Evolutionary conservation across 2,113 vertebrate genomes (phyloP), one percentile per base, ranked within the genome.

Genomic region (Sphaerodactylus townsendi): DNA sequence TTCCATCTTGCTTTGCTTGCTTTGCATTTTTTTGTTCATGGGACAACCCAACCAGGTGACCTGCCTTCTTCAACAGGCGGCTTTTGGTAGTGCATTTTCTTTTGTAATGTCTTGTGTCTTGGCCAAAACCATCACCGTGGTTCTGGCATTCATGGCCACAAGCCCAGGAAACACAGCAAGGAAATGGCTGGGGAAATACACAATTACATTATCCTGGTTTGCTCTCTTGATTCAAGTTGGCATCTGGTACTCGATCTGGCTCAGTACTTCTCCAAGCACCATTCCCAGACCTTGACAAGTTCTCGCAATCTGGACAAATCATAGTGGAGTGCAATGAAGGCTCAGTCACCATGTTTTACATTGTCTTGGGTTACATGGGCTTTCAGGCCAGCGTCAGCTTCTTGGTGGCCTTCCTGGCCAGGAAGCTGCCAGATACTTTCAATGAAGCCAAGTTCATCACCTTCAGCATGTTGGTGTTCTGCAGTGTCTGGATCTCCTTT

Each of bases 121-220:
- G 48, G 62, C 82, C 64, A 83, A 83, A 83, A 83, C 82, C 4
- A 68, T 68, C 44, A 83, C 44, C n/a, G 72, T 83, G 62, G 62
- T 83, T 50, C 15, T 83, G 25, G 74, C 74, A 21, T 83, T 83
- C 15, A 41, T 53, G 44, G 64, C 73, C 23, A 76, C 72, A 39
- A 37, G 15, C 1, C 82, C 73, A n/a, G 64, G 72, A 76, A 50
- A 15, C n/a, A 83, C 37, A 25, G n/a, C 41, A 3, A 83, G 28
- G 11, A 83, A 83, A 39, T 83, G 62, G 62, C 3, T 83, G 7
- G 82, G 73, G 15, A 77, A 25, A 21, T 77, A 9, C 5, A 62
- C 19, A 39, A n/a, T 25, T 68, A 13, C 10, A 39, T 76, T 41
- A 50, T 77, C 35, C 5, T 83, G 41, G 13, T 35, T 33, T 56